Percentiles rank a stretch among this genome's conserved stretches.
phyloP scores from a whole-genome alignment of 37 sponge, comb jelly and placozoan species.

The Beroe forskalii region DNA sequence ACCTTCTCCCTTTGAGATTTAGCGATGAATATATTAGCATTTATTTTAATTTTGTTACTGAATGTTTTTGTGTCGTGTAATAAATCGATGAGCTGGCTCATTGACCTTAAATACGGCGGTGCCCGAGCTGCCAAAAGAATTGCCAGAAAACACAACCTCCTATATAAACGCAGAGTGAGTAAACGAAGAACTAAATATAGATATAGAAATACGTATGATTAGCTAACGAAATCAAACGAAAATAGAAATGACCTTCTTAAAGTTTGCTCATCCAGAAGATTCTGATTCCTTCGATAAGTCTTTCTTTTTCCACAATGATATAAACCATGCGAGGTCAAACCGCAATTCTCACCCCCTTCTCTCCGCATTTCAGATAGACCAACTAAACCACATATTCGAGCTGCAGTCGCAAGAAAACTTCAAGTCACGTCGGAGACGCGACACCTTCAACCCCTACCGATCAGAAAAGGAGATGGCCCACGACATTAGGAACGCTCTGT shows the following conservation, averaged over 20 bases:
- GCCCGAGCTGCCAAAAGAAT: conserved; percentile 29
- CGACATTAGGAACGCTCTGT: not conserved
- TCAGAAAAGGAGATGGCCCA: not conserved
- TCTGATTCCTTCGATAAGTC: too few relatives aligned
- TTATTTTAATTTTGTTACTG: not conserved
- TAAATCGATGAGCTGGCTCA: conserved; percentile 35
- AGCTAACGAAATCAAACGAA: too few relatives aligned
- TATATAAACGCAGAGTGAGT: conserved; percentile 22
- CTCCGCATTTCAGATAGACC: conserved; percentile 52
- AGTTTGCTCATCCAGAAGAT: too few relatives aligned
- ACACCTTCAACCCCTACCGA: not conserved
- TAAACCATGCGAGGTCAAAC: too few relatives aligned
- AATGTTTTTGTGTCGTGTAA: conserved; percentile 23
- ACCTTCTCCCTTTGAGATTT: not conserved
- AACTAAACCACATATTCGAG: not conserved
- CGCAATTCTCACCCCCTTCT: too few relatives aligned
- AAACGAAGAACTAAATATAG: too few relatives aligned
- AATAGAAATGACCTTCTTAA: too few relatives aligned
- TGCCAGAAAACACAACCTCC: conserved; percentile 21
- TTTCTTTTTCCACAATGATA: too few relatives aligned
- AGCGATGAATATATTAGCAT: conserved; percentile 19
- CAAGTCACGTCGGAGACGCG: not conserved
- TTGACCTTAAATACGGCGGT: conserved; percentile 49
- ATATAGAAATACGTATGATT: too few relatives aligned
- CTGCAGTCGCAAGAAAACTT: conserved; percentile 3